Percentiles rank a stretch among this genome's conserved stretches.
Conservation (phyloP, 2,888 invertebrate species). For the Polymixis flavicincta region DNA sequence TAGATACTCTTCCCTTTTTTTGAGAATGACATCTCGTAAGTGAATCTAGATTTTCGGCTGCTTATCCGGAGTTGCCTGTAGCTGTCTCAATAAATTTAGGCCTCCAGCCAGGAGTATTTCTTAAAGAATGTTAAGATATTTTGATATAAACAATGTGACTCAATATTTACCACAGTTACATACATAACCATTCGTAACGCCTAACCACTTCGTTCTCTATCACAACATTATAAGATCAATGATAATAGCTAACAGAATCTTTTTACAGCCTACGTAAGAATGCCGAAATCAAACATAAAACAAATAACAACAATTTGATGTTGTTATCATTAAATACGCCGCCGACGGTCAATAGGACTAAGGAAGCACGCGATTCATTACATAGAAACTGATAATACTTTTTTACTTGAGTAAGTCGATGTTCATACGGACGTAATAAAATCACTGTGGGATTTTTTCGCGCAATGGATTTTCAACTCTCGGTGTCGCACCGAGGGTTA, state of each 20-base stretch:
- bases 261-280: conserved; percentile 6
- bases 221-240: neutral
- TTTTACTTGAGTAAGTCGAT: conserved; percentile 23
- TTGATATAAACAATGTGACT: conserved; percentile 14
- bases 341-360: conserved; percentile 16
- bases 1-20: too few species aligned
- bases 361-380: conserved; percentile 3
- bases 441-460: too few species aligned
- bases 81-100: too few species aligned
- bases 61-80: too few species aligned
- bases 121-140: conserved; percentile 16
- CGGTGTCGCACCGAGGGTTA: too few species aligned
- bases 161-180: neutral
- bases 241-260: conserved; percentile 10
- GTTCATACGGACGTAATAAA: too few species aligned
- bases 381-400: conserved; percentile 42
- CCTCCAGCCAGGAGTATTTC: neutral
- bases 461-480: too few species aligned
- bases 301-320: conserved; percentile 3
- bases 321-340: conserved; percentile 25
- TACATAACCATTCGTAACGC: conserved; percentile 4
- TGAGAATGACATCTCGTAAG: too few species aligned
- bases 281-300: conserved; percentile 20
- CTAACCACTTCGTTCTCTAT: neutral
- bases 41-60: too few species aligned